Evolutionary conservation across 2,797 vertebrate species (phyloP), one percentile per base, ranked within the genome.

Genomic region (Anolis apletophallus): DNA sequence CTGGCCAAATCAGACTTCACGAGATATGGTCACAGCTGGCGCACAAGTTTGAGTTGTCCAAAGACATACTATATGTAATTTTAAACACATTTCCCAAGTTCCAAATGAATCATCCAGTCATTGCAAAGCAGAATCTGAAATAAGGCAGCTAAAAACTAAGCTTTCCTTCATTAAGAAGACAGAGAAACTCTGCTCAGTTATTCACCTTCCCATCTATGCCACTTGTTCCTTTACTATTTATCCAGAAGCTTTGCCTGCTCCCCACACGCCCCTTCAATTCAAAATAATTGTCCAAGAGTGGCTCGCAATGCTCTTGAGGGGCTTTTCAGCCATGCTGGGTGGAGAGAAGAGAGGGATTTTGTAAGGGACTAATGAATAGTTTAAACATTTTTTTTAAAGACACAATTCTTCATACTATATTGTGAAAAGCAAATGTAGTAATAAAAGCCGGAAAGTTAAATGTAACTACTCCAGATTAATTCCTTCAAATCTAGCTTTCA

Each of bases 401-500:
- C 46, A 34, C 4, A 40, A 59, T n/a, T 50, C 57, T 57, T 26
- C 11, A 76, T 10, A 64, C 13, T 54, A 14, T 4, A 67, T 54
- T 64, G n/a, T 68, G 54, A 46, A n/a, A 29, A 77, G 10, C 8
- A 21, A 69, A 36, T 50, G 29, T 26, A 72, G 61, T 50, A 80
- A 32, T 16, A 71, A 52, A 19, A 55, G 10, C 34, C 40, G 34
- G 16, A 5, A 40, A 32, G 19, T 84, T 88, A 87, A 21, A 68
- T 50, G 50, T 40, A 73, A 73, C 32, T 92, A 85, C 82, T 89
- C 90, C 75, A 55, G 54, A 87, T 90, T 46, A 92, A 95, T 93
- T 94, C 88, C 92, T 82, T 19, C 36, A 92, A 95, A 92, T 91
- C 92, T 67, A 36, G 74, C 5, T 94, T 59, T 92, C 89, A 88